phyloP scores from a whole-genome alignment of 2,888 invertebrate genomes.

The Habroteleia sp. region DNA sequence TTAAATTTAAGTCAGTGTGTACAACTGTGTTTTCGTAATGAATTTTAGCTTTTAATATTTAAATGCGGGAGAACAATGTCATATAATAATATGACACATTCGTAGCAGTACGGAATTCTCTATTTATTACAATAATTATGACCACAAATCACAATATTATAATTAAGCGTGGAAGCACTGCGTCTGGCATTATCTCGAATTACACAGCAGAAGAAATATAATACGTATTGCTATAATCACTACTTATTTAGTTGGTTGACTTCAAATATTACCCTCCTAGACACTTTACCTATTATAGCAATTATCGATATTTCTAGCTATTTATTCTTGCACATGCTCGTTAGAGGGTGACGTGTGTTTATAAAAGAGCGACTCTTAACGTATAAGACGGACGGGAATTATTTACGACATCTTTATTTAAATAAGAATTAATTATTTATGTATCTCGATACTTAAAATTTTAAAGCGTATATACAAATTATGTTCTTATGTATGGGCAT shows the following conservation, averaged over 20 bases:
- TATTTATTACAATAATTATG: conserved; percentile 59
- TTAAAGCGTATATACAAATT: too few relatives aligned
- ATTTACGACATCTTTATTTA: conserved; percentile 12
- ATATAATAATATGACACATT: conserved; percentile 35
- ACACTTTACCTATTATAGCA: conserved; percentile 51
- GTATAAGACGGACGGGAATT: conserved; percentile 12
- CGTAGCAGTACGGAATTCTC: conserved; percentile 44
- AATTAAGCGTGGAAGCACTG: conserved; percentile 52
- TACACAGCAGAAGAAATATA: conserved; percentile 52
- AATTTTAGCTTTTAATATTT: conserved; percentile 31
- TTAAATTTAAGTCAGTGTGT: conserved; percentile 6
- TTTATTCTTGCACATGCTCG: conserved; percentile 36
- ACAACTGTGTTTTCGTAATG: background rate
- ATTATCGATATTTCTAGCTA: conserved; percentile 42
- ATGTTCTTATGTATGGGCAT: too few relatives aligned
- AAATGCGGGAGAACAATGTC: conserved; percentile 31
- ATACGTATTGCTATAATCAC: conserved; percentile 43
- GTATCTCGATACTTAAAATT: background rate
- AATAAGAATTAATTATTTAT: conserved; percentile 2
- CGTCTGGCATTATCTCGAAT: conserved; percentile 54
- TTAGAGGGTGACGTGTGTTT: conserved; percentile 35
- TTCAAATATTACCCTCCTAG: conserved; percentile 50
- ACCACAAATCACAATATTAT: conserved; percentile 60
- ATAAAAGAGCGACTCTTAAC: conserved; percentile 21
- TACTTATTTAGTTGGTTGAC: conserved; percentile 52